Conservation (phyloP, 1,140 invertebrate genomes). For the Panagrolaimus sp. region DNA sequence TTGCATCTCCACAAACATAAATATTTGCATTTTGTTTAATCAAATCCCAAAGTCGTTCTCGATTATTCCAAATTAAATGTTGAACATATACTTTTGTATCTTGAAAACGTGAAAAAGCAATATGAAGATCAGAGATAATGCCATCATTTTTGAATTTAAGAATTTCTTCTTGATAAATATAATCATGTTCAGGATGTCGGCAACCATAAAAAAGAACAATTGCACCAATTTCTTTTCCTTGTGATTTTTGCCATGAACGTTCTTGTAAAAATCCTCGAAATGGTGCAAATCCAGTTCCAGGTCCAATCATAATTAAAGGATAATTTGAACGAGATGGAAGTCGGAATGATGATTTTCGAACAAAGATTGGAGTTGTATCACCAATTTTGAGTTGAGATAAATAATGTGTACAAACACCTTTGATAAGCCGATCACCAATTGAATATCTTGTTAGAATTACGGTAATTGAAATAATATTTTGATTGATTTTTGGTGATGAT, state of each 20-base stretch:
- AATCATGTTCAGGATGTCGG: constrained; percentile 75
- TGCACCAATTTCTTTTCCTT: constrained; percentile 78
- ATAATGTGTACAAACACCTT: constrained; percentile 90
- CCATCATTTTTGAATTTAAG: constrained; percentile 74
- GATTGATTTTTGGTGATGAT: constrained; percentile 85
- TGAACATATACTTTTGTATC: no score
- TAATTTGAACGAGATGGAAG: constrained; percentile 78
- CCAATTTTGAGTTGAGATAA: constrained; percentile 63
- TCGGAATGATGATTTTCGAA: constrained; percentile 91
- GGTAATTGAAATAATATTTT: constrained; percentile 85
- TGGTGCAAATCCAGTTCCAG: constrained; percentile 76
- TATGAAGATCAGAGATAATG: constrained; percentile 72
- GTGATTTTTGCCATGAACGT: constrained; percentile 65
- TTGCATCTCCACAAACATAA: no score
- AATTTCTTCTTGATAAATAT: constrained; percentile 84
- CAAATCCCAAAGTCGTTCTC: constrained; percentile 86
- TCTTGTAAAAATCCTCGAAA: constrained; percentile 97
- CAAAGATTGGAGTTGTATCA: constrained; percentile 73
- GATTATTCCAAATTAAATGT: constrained; percentile 80
- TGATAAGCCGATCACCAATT: constrained; percentile 75
- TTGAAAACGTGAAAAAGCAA: constrained; percentile 85
- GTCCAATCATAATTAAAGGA: constrained; percentile 68
- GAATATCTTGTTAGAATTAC: constrained; percentile 89
- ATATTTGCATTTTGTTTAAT: no score
- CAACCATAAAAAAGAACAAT: constrained; percentile 95